Conservation (phyloP, 2,113 vertebrate species). For the Clarias gariepinus region DNA sequence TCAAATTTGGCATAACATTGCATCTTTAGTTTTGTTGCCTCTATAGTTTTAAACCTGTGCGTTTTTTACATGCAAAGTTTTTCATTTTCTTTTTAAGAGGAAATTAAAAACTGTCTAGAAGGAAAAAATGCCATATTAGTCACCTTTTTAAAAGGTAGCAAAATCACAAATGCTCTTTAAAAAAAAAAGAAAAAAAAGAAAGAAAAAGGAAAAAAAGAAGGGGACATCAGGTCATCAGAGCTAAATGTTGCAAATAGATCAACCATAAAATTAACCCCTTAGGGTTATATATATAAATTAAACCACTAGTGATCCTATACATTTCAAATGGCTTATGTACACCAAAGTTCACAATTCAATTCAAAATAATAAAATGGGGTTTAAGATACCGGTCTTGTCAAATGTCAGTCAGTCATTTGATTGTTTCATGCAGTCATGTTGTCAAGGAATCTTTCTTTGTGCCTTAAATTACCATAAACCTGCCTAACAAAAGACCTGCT, state of each 20-base stretch:
- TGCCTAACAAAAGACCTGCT: slow-evolving; percentile 24
- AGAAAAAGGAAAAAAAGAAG: not conserved
- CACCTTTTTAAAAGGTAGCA: not conserved
- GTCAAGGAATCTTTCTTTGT: slow-evolving; percentile 21
- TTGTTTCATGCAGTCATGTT: slow-evolving; percentile 7
- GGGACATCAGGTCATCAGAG: not conserved
- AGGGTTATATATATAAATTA: not conserved
- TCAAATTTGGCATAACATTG: not conserved
- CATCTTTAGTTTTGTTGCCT: slow-evolving; percentile 1
- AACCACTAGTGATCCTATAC: slow-evolving; percentile 19
- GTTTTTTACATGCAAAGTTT: not conserved
- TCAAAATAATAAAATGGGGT: not conserved
- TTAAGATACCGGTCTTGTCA: not conserved
- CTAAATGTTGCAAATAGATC: not conserved
- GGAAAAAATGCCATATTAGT: not conserved
- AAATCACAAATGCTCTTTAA: not conserved
- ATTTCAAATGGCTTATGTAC: slow-evolving; percentile 18
- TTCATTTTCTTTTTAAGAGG: not conserved
- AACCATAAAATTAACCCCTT: not conserved
- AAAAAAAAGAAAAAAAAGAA: no score
- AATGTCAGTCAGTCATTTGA: not conserved
- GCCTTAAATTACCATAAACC: slow-evolving; percentile 2
- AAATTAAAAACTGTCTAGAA: not conserved
- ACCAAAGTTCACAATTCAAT: slow-evolving; percentile 4
- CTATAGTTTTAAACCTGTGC: not conserved